Conservation (phyloP, 2,888 invertebrate species). For the Operophtera brumata region DNA sequence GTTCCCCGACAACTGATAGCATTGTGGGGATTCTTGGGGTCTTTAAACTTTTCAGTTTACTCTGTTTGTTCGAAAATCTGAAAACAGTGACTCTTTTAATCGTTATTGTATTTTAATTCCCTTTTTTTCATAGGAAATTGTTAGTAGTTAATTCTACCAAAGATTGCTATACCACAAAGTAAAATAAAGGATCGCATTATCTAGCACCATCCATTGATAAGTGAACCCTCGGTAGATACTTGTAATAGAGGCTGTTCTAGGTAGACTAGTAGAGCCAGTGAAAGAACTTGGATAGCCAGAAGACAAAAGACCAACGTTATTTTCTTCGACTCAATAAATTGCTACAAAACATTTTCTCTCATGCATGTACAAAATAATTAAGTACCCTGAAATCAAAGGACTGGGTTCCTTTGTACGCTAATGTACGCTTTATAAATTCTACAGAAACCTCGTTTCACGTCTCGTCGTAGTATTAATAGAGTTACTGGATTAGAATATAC, state of each 20-base stretch:
- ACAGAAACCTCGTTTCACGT: slow-evolving; percentile 4
- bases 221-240: no score
- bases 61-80: no score
- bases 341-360: slow-evolving; percentile 7
- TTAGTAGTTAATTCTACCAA: no score
- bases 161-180: no score
- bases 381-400: slow-evolving; percentile 16
- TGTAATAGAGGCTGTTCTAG: no score
- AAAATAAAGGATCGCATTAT: no score
- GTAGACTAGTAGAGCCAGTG: no score
- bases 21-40: not conserved
- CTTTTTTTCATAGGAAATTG: no score
- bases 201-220: no score
- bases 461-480: slow-evolving; percentile 31
- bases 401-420: slow-evolving; percentile 12
- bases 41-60: not conserved
- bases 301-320: slow-evolving; percentile 2
- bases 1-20: slow-evolving; percentile 1
- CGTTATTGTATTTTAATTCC: no score
- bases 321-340: slow-evolving; percentile 15
- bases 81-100: no score
- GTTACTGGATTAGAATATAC: slow-evolving; percentile 39
- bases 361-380: slow-evolving; percentile 18
- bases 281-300: no score
- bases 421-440: slow-evolving; percentile 8